Percentiles rank a stretch among this genome's conserved stretches.
Conservation (phyloP, 2,888 invertebrate genomes). For the Thera britannica region DNA sequence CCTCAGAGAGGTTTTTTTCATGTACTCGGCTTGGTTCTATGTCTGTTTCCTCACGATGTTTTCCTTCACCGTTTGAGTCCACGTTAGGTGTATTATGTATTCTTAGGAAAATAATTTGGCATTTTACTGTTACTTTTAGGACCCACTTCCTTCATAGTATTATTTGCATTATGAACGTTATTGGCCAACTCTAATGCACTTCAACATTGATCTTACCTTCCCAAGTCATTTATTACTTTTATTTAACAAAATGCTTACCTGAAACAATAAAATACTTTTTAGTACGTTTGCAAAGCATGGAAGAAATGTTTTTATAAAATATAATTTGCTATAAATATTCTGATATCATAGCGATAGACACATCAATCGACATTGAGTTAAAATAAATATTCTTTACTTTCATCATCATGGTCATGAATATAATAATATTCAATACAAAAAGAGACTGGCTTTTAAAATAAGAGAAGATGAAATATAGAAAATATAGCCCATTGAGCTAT, state of each 20-base stretch:
- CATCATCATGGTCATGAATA: background rate
- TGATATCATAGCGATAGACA: background rate
- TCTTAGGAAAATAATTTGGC: too few species aligned
- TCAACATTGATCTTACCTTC: background rate
- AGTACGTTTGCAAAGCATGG: background rate
- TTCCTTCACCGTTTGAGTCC: too few species aligned
- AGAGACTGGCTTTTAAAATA: background rate
- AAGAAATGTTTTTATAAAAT: slow-evolving; percentile 2
- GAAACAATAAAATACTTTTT: slow-evolving; percentile 43
- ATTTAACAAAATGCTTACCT: slow-evolving; percentile 47
- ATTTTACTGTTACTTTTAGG: too few species aligned
- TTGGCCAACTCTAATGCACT: too few species aligned
- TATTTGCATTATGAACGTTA: too few species aligned
- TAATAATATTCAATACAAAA: background rate
- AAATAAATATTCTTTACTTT: too few species aligned
- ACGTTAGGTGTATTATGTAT: too few species aligned
- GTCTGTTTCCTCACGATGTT: too few species aligned
- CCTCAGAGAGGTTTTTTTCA: too few species aligned
- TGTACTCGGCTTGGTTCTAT: too few species aligned
- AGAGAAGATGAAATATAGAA: background rate
- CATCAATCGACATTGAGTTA: background rate
- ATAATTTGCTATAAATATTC: slow-evolving; percentile 2
- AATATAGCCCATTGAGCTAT: slow-evolving; percentile 23
- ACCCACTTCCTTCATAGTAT: too few species aligned
- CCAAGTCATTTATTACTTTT: background rate